Conservation (phyloP, 2,888 invertebrate species). For the Sphaeridia pumilis region DNA sequence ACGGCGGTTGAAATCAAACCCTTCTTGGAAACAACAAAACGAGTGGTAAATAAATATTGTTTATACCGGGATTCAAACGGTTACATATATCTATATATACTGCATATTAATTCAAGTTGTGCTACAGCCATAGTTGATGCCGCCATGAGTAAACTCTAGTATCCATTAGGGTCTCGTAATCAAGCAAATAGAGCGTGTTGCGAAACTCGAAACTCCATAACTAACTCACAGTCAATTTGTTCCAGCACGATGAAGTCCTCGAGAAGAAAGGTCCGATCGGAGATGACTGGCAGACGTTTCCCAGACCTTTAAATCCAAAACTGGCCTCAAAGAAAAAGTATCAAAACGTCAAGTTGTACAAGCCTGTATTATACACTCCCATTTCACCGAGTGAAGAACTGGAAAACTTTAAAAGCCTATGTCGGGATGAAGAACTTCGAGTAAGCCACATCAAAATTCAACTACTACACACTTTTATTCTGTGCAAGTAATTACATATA, state of each 20-base stretch:
- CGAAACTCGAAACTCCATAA: too few species aligned
- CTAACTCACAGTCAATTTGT: too few species aligned
- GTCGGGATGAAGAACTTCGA: constrained; percentile 37
- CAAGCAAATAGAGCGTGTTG: too few species aligned
- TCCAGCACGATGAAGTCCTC: constrained; percentile 37
- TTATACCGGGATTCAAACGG: too few species aligned
- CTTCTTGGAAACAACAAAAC: constrained; percentile 37
- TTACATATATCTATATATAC: too few species aligned
- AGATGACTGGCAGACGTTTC: constrained; percentile 36
- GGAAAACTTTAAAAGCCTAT: constrained; percentile 37
- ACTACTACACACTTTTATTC: too few species aligned
- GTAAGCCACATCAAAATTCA: constrained; percentile 29
- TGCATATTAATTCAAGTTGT: too few species aligned
- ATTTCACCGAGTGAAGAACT: constrained; percentile 35
- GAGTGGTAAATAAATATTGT: constrained; percentile 37
- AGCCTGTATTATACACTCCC: constrained; percentile 27
- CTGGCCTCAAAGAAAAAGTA: constrained; percentile 29
- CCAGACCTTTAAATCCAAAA: constrained; percentile 31
- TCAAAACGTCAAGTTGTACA: constrained; percentile 20
- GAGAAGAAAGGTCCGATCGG: constrained; percentile 36
- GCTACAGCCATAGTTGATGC: too few species aligned
- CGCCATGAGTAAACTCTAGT: too few species aligned
- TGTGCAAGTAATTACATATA: too few species aligned
- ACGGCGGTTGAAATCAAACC: constrained; percentile 37
- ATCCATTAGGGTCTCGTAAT: too few species aligned